Conservation (phyloP, 1,140 invertebrate species). For the Musca domestica region DNA sequence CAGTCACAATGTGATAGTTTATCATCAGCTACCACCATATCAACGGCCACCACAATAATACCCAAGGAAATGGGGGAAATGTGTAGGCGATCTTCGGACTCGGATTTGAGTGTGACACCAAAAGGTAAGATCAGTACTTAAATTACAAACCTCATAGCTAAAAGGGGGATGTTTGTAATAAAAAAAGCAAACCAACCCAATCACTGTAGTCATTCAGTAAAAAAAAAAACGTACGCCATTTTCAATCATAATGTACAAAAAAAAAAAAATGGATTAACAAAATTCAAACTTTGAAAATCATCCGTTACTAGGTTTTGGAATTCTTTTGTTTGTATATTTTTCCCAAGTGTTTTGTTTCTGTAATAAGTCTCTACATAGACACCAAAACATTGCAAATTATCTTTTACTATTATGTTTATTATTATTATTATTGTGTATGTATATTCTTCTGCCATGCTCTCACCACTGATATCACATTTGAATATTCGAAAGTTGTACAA, state of each 20-base stretch:
- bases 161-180: not conserved
- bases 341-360: too few relatives aligned
- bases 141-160: not conserved
- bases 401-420: not conserved
- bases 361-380: too few relatives aligned
- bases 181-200: not conserved
- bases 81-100: conserved; percentile 84
- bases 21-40: conserved; percentile 37
- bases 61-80: conserved; percentile 54
- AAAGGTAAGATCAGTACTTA: conserved; percentile 69
- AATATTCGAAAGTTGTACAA: conserved; percentile 22
- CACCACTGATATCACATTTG: not conserved
- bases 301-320: too few relatives aligned
- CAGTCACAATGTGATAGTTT: conserved; percentile 36
- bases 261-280: too few relatives aligned
- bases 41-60: conserved; percentile 44
- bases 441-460: conserved; percentile 17
- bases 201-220: not conserved
- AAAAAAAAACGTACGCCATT: not conserved
- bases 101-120: conserved; percentile 86
- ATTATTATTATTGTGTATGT: conserved; percentile 19
- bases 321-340: too few relatives aligned
- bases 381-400: too few relatives aligned
- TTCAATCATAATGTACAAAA: not conserved
- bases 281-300: too few relatives aligned